These are phyloP conservation scores for Poliocrania exsul DNA, from an alignment of 2,797 vertebrate genomes.

Conservation along the genomic window DNA sequence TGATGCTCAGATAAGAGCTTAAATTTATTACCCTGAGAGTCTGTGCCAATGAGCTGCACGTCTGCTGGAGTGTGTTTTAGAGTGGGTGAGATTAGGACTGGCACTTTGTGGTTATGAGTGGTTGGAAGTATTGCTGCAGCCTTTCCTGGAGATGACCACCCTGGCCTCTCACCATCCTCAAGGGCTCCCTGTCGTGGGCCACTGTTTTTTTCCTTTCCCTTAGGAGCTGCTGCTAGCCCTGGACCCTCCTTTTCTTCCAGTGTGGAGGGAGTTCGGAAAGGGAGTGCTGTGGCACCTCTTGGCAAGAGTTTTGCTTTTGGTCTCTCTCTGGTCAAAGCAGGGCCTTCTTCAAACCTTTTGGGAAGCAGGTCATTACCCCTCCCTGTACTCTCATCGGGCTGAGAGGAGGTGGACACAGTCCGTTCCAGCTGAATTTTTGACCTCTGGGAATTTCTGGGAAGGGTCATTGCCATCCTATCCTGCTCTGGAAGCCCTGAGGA, in stretches of 20 bases:
- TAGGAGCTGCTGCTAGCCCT: conserved; percentile 68
- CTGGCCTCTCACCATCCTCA: conserved; percentile 80
- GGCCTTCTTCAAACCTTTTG: conserved; percentile 88
- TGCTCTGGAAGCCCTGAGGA: conserved; percentile 94
- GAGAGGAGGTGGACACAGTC: conserved; percentile 82
- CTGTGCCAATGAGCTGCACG: conserved; percentile 92
- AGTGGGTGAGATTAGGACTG: conserved; percentile 96
- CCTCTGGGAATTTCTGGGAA: conserved; percentile 90
- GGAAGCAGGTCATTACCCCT: conserved; percentile 82
- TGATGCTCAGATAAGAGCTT: conserved; percentile 96
- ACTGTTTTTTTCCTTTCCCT: conserved; percentile 82
- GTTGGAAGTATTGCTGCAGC: conserved; percentile 76
- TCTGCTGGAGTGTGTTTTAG: conserved; percentile 93
- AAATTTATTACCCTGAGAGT: conserved; percentile 99
- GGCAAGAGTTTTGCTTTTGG: conserved; percentile 95
- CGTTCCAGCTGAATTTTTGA: conserved; percentile 91
- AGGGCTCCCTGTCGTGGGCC: conserved; percentile 66
- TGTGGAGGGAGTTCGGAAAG: conserved; percentile 50
- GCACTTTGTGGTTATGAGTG: conserved; percentile 98
- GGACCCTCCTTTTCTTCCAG: conserved; percentile 70
- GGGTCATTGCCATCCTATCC: conserved; percentile 88
- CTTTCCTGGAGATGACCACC: conserved; percentile 91
- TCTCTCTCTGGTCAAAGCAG: conserved; percentile 90
- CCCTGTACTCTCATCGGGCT: conserved; percentile 79
- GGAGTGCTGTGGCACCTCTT: conserved; percentile 75